These are phyloP conservation scores for Euura lappo DNA, from an alignment of 1,140 invertebrate genomes.

Conservation along the genomic window DNA sequence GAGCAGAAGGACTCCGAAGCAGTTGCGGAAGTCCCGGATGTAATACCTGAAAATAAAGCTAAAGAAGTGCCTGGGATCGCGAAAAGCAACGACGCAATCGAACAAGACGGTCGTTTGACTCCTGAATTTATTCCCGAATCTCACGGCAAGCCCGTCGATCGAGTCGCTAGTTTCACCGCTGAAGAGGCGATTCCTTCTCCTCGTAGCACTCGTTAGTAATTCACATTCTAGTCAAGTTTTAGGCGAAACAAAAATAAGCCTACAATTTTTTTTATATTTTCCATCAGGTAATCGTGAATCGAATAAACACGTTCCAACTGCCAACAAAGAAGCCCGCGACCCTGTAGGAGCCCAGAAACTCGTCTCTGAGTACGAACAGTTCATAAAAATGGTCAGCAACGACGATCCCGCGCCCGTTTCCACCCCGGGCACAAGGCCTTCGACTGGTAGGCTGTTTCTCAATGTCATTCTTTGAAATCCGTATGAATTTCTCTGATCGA, in stretches of 20 bases:
- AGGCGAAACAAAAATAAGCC: too few species aligned
- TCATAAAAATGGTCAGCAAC: conserved; percentile 55
- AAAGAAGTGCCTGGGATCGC: conserved; percentile 19
- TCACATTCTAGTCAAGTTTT: too few species aligned
- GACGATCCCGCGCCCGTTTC: conserved; percentile 20
- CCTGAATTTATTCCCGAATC: background rate
- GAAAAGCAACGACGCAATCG: background rate
- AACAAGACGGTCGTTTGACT: background rate
- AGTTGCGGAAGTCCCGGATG: conserved; percentile 5
- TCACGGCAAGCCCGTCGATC: background rate
- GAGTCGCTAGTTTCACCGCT: background rate
- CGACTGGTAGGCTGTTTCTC: conserved; percentile 10
- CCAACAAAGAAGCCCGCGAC: background rate
- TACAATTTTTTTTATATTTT: too few species aligned
- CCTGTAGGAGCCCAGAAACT: conserved; percentile 45
- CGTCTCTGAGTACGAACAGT: conserved; percentile 57
- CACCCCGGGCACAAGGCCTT: conserved; percentile 11
- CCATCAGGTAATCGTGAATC: background rate
- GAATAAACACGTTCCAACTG: background rate
- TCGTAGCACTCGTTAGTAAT: background rate
- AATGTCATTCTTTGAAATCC: too few species aligned
- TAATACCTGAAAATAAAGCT: conserved; percentile 17
- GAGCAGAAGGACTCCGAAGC: conserved; percentile 17
- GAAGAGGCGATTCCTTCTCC: background rate
- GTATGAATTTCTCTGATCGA: too few species aligned